Evolutionary conservation across 2,888 invertebrate genomes (phyloP).

Genomic region (Synergus gifuensis): DNA sequence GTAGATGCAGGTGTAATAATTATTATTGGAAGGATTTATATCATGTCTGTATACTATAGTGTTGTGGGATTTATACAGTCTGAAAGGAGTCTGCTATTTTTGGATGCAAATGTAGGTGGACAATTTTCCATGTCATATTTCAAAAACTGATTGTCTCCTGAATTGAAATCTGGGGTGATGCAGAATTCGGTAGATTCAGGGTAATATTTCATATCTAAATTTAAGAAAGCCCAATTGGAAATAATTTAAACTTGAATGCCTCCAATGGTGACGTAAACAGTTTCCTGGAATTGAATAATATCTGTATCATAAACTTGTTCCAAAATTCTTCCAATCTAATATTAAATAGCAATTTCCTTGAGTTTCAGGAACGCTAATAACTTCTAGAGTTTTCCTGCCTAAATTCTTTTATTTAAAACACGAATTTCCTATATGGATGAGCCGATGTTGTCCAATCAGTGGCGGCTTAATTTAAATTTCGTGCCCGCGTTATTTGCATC

Average conservation of each 20-base stretch:
- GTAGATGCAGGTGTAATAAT: constrained; percentile 32
- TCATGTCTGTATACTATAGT: constrained; percentile 24
- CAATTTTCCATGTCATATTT: constrained; percentile 18
- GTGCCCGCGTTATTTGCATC: constrained; percentile 72
- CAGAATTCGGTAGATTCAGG: background rate
- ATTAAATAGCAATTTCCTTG: background rate
- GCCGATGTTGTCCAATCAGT: constrained; percentile 63
- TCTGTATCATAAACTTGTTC: no score
- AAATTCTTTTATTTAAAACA: background rate
- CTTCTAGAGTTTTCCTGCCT: background rate
- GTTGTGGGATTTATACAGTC: constrained; percentile 33
- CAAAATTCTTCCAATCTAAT: no score
- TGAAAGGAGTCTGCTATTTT: constrained; percentile 18
- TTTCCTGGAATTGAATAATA: no score
- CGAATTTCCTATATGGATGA: constrained; percentile 35
- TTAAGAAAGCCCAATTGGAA: background rate
- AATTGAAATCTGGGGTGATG: background rate
- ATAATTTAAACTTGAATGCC: background rate
- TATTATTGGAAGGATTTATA: constrained; percentile 41
- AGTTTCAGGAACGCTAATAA: background rate
- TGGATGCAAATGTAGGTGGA: constrained; percentile 29
- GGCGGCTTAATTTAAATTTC: constrained; percentile 67
- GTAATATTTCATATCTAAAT: background rate
- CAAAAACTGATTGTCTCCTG: background rate
- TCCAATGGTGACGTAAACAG: no score